These are phyloP conservation scores for Bombus picipes DNA, from an alignment of 1,140 invertebrate genomes.

Conservation along the genomic window DNA sequence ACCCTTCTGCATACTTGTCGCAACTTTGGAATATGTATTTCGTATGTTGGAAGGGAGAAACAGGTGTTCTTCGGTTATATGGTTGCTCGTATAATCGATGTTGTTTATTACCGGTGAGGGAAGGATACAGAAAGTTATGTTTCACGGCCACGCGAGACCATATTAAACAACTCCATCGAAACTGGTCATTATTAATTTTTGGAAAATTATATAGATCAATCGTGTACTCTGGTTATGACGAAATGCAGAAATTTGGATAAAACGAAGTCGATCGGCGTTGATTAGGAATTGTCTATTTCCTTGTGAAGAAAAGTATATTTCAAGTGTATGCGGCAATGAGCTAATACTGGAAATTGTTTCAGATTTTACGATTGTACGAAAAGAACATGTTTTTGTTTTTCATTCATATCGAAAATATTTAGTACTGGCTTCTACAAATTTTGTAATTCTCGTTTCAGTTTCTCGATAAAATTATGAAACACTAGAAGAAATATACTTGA, in stretches of 20 bases:
- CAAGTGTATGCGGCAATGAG: too few relatives aligned
- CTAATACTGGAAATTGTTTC: too few relatives aligned
- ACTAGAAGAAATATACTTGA: neutral
- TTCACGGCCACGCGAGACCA: too few relatives aligned
- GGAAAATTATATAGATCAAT: neutral
- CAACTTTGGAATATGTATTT: conserved; percentile 57
- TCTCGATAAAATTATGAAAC: neutral
- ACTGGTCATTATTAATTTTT: neutral
- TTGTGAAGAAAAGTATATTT: too few relatives aligned
- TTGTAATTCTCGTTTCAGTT: neutral
- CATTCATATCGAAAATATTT: neutral
- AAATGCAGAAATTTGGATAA: neutral
- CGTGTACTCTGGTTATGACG: too few relatives aligned
- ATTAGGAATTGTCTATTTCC: too few relatives aligned
- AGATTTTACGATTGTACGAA: too few relatives aligned
- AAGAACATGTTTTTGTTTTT: too few relatives aligned
- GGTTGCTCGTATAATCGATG: neutral
- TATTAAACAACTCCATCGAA: neutral
- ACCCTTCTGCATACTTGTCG: conserved; percentile 54
- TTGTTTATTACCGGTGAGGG: neutral
- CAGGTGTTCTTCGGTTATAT: conserved; percentile 12
- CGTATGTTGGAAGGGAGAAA: neutral
- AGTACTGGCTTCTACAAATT: neutral
- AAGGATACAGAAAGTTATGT: neutral
- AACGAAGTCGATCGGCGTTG: too few relatives aligned